A percentile compares a stretch with the other conserved stretches of the same genome.
Conservation (phyloP, 2,113 vertebrate genomes). For the Chaetodon trifascialis region DNA sequence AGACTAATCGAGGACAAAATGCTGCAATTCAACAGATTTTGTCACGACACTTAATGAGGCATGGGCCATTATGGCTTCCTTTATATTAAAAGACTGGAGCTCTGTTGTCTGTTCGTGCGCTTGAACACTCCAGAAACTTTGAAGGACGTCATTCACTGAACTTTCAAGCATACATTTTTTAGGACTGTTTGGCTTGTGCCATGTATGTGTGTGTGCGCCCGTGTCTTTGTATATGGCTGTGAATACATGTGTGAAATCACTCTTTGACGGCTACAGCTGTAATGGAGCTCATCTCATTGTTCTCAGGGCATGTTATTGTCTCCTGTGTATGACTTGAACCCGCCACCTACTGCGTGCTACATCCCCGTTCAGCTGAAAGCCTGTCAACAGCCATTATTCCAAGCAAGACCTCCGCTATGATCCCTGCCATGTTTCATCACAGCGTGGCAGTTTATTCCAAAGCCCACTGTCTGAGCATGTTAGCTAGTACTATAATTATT, state of each 20-base stretch:
- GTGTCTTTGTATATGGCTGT: conserved; percentile 7
- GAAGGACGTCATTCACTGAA: neutral
- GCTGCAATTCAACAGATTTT: conserved; percentile 4
- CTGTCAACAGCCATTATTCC: conserved; percentile 78
- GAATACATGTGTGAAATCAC: conserved; percentile 26
- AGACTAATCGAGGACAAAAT: conserved; percentile 5
- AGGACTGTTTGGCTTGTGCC: neutral
- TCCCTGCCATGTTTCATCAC: conserved; percentile 81
- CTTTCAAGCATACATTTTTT: conserved; percentile 6
- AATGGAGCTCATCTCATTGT: conserved; percentile 62
- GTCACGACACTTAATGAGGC: neutral
- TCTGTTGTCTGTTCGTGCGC: conserved; percentile 8
- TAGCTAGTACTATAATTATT: conserved; percentile 68
- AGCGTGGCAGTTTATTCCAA: conserved; percentile 68
- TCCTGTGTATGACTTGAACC: conserved; percentile 57
- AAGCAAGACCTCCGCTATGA: conserved; percentile 76
- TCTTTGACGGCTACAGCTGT: conserved; percentile 63
- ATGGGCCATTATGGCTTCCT: neutral
- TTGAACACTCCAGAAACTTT: neutral
- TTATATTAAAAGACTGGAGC: neutral
- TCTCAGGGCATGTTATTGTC: conserved; percentile 62
- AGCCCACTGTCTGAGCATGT: conserved; percentile 74
- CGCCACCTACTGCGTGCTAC: conserved; percentile 58
- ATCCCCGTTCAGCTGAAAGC: conserved; percentile 59
- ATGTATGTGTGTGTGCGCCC: neutral